Percentiles rank a stretch among this genome's conserved stretches.
Evolutionary conservation across 2,888 invertebrate species (phyloP).

Genomic region (Nemapogon koenigi): DNA sequence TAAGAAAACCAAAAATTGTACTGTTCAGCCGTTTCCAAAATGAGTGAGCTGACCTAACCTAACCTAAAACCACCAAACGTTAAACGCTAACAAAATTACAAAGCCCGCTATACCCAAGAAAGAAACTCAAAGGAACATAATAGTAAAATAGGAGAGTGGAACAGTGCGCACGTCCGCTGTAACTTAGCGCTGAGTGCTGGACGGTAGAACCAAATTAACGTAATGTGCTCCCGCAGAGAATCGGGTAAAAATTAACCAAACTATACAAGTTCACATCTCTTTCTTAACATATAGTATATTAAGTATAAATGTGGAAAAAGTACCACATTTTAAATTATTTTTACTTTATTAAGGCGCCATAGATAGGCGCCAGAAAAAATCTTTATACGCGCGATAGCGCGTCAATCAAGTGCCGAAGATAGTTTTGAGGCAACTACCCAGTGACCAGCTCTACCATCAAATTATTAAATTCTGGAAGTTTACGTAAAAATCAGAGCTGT

Average conservation of each 20-base stretch:
- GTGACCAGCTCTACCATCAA: too few species aligned
- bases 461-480: too few species aligned
- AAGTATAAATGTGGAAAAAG: too few species aligned
- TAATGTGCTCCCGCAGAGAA: conserved; percentile 31
- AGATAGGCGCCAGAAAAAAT: background rate
- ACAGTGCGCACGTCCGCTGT: conserved; percentile 17
- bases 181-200: conserved; percentile 27
- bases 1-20: too few species aligned
- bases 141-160: conserved; percentile 13
- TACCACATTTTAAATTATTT: background rate
- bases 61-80: conserved; percentile 15
- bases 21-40: too few species aligned
- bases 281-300: too few species aligned
- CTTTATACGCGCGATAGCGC: too few species aligned
- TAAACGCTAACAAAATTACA: conserved; percentile 26
- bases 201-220: conserved; percentile 31
- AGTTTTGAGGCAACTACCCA: too few species aligned
- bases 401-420: too few species aligned
- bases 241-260: conserved; percentile 31
- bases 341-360: background rate
- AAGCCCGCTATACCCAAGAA: conserved; percentile 20
- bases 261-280: conserved; percentile 17
- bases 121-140: conserved; percentile 18
- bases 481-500: too few species aligned
- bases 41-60: too few species aligned